Evolutionary conservation across 2,888 invertebrate genomes (phyloP).

Genomic region (Dryomyza anilis): DNA sequence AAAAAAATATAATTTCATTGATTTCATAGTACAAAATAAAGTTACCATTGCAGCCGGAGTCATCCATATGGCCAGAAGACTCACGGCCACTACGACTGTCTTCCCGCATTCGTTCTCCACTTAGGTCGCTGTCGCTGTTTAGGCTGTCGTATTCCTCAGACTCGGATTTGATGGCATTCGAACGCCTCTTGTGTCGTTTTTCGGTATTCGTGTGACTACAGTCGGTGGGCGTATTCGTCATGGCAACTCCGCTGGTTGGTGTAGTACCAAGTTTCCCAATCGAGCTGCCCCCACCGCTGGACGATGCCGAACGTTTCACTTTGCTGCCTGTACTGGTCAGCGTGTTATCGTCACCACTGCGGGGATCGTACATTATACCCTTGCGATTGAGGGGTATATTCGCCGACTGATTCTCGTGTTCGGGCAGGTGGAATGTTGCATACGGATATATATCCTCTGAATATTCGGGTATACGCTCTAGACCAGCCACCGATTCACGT

Average conservation of each 20-base stretch:
- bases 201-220: conserved; percentile 48
- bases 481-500: conserved; percentile 57
- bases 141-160: conserved; percentile 66
- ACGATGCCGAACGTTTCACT: conserved; percentile 45
- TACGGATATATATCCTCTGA: conserved; percentile 69
- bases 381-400: conserved; percentile 60
- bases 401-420: conserved; percentile 64
- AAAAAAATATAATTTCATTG: not conserved
- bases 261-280: conserved; percentile 37
- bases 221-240: conserved; percentile 39
- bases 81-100: conserved; percentile 62
- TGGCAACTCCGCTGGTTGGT: conserved; percentile 14
- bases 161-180: conserved; percentile 65
- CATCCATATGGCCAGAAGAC: conserved; percentile 63
- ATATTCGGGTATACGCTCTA: conserved; percentile 66
- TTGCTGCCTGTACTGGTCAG: conserved; percentile 46
- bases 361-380: conserved; percentile 51
- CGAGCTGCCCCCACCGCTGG: conserved; percentile 32
- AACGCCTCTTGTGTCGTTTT: conserved; percentile 62
- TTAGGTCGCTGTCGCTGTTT: conserved; percentile 65
- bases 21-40: conserved; percentile 21
- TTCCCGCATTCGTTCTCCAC: conserved; percentile 59
- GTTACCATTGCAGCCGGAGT: conserved; percentile 55
- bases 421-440: conserved; percentile 67
- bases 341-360: conserved; percentile 48